Percentiles rank a stretch among this genome's conserved stretches.
Conservation (phyloP, 2,113 vertebrate genomes). For the Pimephales promelas region DNA sequence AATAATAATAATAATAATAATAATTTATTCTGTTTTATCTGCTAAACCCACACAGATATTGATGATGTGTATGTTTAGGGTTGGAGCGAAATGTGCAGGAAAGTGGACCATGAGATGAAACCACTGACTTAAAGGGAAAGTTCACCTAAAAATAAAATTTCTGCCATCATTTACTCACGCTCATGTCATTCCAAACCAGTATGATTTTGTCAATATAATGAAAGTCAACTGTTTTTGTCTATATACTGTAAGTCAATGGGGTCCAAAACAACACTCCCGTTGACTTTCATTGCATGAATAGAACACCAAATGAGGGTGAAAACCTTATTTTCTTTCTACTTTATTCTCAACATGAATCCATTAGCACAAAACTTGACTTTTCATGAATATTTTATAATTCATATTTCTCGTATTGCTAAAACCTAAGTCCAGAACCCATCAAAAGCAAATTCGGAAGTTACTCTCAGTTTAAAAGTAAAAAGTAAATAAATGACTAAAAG, state of each 20-base stretch:
- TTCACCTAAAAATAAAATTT: neutral
- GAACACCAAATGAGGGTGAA: no score
- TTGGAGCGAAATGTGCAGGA: no score
- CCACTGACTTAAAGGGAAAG: neutral
- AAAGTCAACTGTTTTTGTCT: neutral
- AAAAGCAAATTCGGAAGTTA: neutral
- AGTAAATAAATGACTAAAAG: neutral
- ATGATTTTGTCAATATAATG: neutral
- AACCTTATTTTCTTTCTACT: no score
- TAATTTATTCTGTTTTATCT: neutral
- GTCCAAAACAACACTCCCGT: neutral
- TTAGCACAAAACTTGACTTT: no score
- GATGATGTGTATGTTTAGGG: no score
- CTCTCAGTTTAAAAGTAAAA: neutral
- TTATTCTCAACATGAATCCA: no score
- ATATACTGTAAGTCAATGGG: neutral
- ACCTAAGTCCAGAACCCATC: neutral
- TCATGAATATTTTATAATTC: no score
- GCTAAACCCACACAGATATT: no score
- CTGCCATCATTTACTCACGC: neutral
- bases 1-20: no score
- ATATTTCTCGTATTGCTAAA: no score
- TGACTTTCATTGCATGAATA: neutral
- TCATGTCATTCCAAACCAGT: neutral
- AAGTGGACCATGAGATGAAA: no score